Evolutionary conservation across 2,113 vertebrate genomes (phyloP), one percentile per base, ranked within the genome.

Genomic region (Callipepla squamata): DNA sequence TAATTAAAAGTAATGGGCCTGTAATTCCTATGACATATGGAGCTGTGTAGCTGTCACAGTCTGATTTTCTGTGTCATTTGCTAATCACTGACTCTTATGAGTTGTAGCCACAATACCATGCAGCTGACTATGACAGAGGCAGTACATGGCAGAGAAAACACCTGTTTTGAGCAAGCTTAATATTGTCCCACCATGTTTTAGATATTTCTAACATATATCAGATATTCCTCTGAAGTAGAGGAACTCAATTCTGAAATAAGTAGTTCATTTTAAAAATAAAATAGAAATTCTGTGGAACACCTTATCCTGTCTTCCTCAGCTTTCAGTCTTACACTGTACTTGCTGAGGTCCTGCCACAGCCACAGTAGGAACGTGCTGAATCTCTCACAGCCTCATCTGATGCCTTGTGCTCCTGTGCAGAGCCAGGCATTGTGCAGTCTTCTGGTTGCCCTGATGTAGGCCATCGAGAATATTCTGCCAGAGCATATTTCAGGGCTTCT

Each of bases 381-480:
- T 9, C 28, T 26, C 30, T n/a, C 77, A 44, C 18, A 58, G 23
- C 30, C 50, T 32, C 0, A 44, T 16, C 8, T 34, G 53, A 28
- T 1, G 0, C 26, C 15, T 2, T 3, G 4, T 0, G 1, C 12
- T 61, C 13, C 74, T 57, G 0, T 1, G 7, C 15, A 61, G 45
- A 14, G 13, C 48, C 68, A 2, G 36, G 13, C 65, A 53, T 28
- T 83, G 44, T 53, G 55, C 58, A 51, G 61, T 80, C 66, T 86
- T 68, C 57, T 83, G 58, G 45, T 3, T 78, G 53, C 84, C 81
- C 83, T 62, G 32, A 38, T 58, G 78, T 36, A 88, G 40, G 73
- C 30, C 34, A 91, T 78, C 65, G 51, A 96, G 25, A 90, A 92
- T 91, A 87, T 34, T 67, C 79, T 82, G n/a, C 67, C 85, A 65